phyloP scores from a whole-genome alignment of 2,113 vertebrate species.

The Acinonyx jubatus region DNA sequence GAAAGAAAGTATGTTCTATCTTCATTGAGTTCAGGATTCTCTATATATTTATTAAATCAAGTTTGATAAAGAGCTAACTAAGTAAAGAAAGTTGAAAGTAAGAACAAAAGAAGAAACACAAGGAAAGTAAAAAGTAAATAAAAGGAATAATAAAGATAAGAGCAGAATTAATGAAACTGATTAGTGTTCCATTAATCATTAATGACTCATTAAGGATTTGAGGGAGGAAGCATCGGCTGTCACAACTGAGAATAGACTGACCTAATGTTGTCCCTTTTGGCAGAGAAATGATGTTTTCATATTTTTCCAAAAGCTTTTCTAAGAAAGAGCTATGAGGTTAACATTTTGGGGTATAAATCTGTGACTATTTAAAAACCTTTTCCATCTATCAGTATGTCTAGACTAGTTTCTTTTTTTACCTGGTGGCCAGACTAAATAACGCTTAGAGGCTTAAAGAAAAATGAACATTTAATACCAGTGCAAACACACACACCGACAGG shows the following conservation, averaged over 20 bases:
- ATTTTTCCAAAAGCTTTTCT: slow-evolving; percentile 4
- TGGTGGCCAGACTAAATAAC: slow-evolving; percentile 5
- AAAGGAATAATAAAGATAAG: background rate
- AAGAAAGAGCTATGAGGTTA: background rate
- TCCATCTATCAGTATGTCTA: background rate
- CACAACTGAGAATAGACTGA: background rate
- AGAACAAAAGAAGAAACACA: background rate
- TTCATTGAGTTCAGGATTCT: background rate
- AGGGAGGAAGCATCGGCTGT: background rate
- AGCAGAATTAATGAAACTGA: background rate
- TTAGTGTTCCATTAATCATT: background rate
- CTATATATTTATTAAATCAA: background rate
- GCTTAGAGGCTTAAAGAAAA: slow-evolving; percentile 14
- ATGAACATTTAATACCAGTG: background rate
- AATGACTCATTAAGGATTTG: background rate
- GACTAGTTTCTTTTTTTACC: slow-evolving; percentile 13
- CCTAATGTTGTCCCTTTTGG: background rate
- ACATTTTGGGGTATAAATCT: background rate
- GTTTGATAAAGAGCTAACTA: slow-evolving; percentile 26
- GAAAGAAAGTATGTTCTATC: background rate
- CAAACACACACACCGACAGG: background rate
- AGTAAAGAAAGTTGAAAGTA: background rate
- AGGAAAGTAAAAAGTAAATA: background rate
- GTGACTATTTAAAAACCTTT: background rate
- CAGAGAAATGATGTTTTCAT: slow-evolving; percentile 25